Percentiles rank a stretch among this genome's conserved stretches.
These are phyloP conservation scores for Homarus americanus DNA, from an alignment of 1,140 invertebrate species.

Conservation along the genomic window DNA sequence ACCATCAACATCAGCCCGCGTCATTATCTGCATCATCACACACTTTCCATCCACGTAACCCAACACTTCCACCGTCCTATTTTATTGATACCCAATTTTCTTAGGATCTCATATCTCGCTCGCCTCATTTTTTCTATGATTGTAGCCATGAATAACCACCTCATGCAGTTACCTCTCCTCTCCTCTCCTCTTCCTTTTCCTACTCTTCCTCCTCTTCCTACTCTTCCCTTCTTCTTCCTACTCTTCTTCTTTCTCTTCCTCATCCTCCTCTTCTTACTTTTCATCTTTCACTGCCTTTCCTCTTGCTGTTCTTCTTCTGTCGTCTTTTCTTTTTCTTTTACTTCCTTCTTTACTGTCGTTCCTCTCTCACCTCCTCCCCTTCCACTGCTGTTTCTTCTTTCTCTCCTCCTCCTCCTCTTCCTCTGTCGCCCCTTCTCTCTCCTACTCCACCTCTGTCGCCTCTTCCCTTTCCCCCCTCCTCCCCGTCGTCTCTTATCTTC, in stretches of 20 bases:
- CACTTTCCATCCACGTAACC: slow-evolving; percentile 6
- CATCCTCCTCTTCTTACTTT: too few species aligned
- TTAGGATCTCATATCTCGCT: slow-evolving; percentile 46
- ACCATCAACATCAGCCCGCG: slow-evolving; percentile 30
- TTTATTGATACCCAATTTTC: slow-evolving; percentile 66
- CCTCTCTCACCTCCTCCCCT: neutral
- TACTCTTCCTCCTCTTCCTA: neutral
- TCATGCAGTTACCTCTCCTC: slow-evolving; percentile 20
- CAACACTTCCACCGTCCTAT: slow-evolving; percentile 22
- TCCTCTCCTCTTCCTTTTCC: neutral
- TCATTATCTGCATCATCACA: slow-evolving; percentile 61
- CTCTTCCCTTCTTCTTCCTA: neutral
- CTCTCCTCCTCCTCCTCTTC: neutral
- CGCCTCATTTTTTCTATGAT: slow-evolving; percentile 58
- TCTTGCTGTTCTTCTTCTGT: too few species aligned
- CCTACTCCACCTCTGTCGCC: too few species aligned
- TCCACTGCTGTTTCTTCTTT: neutral
- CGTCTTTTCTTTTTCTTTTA: too few species aligned
- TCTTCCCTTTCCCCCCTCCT: neutral
- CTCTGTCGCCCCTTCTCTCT: neutral
- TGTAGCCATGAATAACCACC: slow-evolving; percentile 60
- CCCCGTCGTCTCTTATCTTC: neutral
- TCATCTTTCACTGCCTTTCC: neutral
- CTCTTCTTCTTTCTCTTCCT: neutral
- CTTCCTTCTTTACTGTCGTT: too few species aligned